Evolutionary conservation across 2,113 vertebrate genomes (phyloP), one percentile per base, ranked within the genome.

Genomic region (Onychorhynchus coronatus): DNA sequence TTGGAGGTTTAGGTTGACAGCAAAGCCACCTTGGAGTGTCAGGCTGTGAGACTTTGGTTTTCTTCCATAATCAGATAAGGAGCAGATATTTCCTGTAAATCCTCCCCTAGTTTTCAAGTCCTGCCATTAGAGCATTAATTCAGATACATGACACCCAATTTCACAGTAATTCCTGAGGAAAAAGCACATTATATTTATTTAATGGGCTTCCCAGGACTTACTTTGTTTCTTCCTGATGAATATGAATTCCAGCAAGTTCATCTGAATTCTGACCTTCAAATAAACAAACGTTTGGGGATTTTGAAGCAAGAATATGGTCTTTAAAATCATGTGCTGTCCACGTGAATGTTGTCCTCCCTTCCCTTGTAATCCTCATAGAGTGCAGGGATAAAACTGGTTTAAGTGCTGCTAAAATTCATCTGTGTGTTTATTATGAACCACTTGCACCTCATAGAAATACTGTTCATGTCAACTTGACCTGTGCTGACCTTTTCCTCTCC

Each of bases 41-140:
- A 82, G 73, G 19, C 91, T 65, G 46, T 0, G 33, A 72, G 90
- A 95, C 83, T 96, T 90, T 39, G 58, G 82, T 96, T 96, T 95
- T 91, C 81, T 85, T 42, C 86, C 78, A 61, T 66, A 42, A 97
- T 94, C 93, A 94, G 93, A 95, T 96, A 96, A 91, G 83, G 90
- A 89, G 56, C 44, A 95, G 90, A 88, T 95, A 95, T 94, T 97
- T 96, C 95, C 95, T 97, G 95, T 94, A 72, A 91, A 81, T 73
- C 79, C 68, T 93, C 14, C 56, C 75, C 59, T 47, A 41, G 72
- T 61, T 68, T 52, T 91, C 90, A 70, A 89, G 93, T 62, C 53
- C 31, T 68, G 47, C 85, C 85, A 92, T 94, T 91, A 95, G 86
- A 93, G 93, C 91, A 92, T 89, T 84, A 87, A 93, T 86, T 44